Evolutionary conservation across 2,113 vertebrate species (phyloP).

Genomic region (Proteles cristata): DNA sequence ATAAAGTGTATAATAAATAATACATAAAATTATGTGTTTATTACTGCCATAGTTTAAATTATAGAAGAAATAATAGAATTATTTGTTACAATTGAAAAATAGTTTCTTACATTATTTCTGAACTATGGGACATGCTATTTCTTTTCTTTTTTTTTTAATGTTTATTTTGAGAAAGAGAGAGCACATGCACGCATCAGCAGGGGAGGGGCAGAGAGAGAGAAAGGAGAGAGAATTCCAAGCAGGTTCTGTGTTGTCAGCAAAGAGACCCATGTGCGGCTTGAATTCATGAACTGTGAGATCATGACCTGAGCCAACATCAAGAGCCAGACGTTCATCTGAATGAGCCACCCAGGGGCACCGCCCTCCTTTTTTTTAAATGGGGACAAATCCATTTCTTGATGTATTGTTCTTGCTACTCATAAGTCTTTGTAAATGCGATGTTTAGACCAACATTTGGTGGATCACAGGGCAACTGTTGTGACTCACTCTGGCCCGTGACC

Average conservation of each 20-base stretch:
- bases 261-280: too few species aligned
- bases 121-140: background rate
- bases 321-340: too few species aligned
- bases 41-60: background rate
- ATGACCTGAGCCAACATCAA: too few species aligned
- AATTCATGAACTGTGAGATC: too few species aligned
- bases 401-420: background rate
- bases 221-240: too few species aligned
- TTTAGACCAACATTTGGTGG: background rate
- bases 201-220: too few species aligned
- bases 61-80: slow-evolving; percentile 7
- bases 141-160: too few species aligned
- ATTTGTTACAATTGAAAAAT: slow-evolving; percentile 27
- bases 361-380: background rate
- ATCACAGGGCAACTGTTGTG: background rate
- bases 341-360: too few species aligned
- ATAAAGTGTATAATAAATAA: background rate
- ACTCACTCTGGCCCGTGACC: background rate
- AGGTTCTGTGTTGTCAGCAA: too few species aligned
- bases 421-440: background rate
- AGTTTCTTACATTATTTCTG: slow-evolving; percentile 1
- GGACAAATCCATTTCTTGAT: background rate
- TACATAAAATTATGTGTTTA: background rate
- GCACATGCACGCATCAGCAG: too few species aligned
- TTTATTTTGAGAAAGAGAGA: too few species aligned